Evolutionary conservation across 1,140 invertebrate species (phyloP), one percentile per base, ranked within the genome.

Genomic region (Drosophila teissieri): DNA sequence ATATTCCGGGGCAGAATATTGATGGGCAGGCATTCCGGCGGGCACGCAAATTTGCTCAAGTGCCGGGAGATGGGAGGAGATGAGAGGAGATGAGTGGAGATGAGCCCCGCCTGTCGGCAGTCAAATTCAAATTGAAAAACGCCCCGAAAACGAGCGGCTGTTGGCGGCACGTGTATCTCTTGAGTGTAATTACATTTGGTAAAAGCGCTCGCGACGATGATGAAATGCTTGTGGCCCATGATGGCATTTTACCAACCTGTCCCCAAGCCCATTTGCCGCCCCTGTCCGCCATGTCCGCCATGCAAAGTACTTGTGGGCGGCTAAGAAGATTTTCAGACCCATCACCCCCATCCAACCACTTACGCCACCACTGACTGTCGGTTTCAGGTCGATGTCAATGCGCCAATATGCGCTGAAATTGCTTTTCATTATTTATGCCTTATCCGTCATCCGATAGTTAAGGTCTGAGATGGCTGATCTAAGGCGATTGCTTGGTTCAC

Each of bases 111-210:
- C 52, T 46, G 54, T 34, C 63, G 74, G 65, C 69, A 78, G 72
- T 74, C 49, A 70, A 75, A 80, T 86, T 86, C 84, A 83, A 86
- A 82, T 88, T 88, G 84, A 79, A 86, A 81, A 88, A 40, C 49
- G 57, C 67, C 65, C 78, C 49, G 52, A 54, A 22, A 62, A 55
- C 44, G 46, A 48, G 22, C 42, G 63, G 52, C 53, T 84, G 73
- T 80, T 65, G 73, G 48, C 80, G 83, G 80, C 83, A 88, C 83
- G 83, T 88, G 83, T 89, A 88, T 84, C 83, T 89, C 72, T 82
- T 79, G 80, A 80, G 84, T 89, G 80, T 89, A 88, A 88, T 88
- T 88, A 88, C 83, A 84, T 89, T 88, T 89, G 75, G 65, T 79
- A 76, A 88, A 85, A 79, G 79, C 79, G 69, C 72, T 72, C 39